Evolutionary conservation across 2,888 invertebrate species (phyloP), one percentile per base, ranked within the genome.

Genomic region (Drosophila macrospina): DNA sequence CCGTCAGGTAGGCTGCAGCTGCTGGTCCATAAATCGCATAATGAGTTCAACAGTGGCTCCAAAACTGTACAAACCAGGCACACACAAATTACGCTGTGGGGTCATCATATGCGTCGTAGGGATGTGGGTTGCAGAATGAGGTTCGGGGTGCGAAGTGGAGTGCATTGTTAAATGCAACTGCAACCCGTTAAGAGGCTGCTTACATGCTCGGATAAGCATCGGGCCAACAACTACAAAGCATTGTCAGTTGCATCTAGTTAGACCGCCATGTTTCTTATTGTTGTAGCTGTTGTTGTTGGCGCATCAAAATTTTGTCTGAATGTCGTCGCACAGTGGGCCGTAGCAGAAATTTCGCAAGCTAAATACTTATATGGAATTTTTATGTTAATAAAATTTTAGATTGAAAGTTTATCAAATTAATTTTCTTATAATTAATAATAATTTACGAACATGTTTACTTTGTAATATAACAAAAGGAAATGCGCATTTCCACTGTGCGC

Each of bases 171-270:
- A 50, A 32, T 45, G 56, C 36, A 47, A 67, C 41, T 45, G 56
- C 36, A 47, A 67, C 37, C 62, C 56, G 68, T 63, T 77, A 66
- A 67, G 73, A 72, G 62, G 55, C 74, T 77, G 62, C 51, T 74
- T 67, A 77, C 73, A 72, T 68, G 74, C 68, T 63, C 59, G 68
- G 74, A 77, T 77, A 74, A 74, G 47, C 78, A 74, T 77, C 78
- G 57, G 59, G 16, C 42, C 62, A 30, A 37, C 44, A 56, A 47
- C 75, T 41, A 65, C 52, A 37, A 57, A 76, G 57, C 77, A 45
- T 54, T 67, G 57, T 51, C 66, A 48, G 70, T 76, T 74, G 65
- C 71, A 76, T 74, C 60, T 70, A 50, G 54, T 45, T 57, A 44
- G 20, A 20, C 20, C 20, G 20, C 20, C 20, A 20, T 20, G 20